phyloP scores from a whole-genome alignment of 2,888 invertebrate genomes.

The Sicus ferrugineus region DNA sequence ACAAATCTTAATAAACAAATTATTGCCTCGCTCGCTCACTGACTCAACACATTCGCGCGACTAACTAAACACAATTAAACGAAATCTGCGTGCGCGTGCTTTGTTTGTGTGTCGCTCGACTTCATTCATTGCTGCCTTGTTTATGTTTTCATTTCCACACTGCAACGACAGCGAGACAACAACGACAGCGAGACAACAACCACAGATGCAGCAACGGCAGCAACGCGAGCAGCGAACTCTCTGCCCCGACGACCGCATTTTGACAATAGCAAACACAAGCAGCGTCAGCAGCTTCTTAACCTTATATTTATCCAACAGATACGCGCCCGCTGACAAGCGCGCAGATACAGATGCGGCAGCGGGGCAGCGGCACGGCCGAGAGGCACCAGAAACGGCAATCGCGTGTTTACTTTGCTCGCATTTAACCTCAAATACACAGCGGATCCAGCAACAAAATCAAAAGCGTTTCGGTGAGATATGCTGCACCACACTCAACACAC shows the following conservation, averaged over 20 bases:
- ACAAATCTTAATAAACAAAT: slow-evolving; percentile 7
- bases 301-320: slow-evolving; percentile 63
- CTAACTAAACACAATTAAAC: slow-evolving; percentile 20
- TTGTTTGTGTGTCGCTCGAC: background rate
- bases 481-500: slow-evolving; percentile 41
- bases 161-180: slow-evolving; percentile 13
- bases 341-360: slow-evolving; percentile 20
- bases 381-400: slow-evolving; percentile 34
- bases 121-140: slow-evolving; percentile 33
- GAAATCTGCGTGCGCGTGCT: slow-evolving; percentile 1
- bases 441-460: slow-evolving; percentile 39
- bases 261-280: slow-evolving; percentile 21
- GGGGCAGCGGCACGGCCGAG: slow-evolving; percentile 35
- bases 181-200: slow-evolving; percentile 19
- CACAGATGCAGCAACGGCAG: slow-evolving; percentile 32
- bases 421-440: slow-evolving; percentile 31
- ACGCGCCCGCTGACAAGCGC: slow-evolving; percentile 46
- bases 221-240: slow-evolving; percentile 38
- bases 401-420: slow-evolving; percentile 24
- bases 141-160: slow-evolving; percentile 35
- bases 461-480: slow-evolving; percentile 63
- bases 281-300: slow-evolving; percentile 56
- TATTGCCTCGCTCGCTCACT: slow-evolving; percentile 3
- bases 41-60: background rate
- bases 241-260: background rate